phyloP scores from a whole-genome alignment of 2,797 vertebrate genomes.

The Gastrophryne carolinensis region DNA sequence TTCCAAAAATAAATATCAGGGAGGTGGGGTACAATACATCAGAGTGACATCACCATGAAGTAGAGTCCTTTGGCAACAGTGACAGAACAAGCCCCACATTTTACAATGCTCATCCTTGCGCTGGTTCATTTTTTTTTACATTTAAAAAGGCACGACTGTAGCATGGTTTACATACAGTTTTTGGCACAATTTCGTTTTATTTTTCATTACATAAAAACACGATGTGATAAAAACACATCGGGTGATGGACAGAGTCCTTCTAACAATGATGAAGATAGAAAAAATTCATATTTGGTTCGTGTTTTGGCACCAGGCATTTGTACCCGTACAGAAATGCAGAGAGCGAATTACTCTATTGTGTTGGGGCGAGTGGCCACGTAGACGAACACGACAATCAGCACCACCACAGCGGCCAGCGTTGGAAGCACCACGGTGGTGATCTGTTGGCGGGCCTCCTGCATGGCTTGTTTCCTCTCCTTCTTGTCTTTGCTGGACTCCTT shows the following conservation, averaged over 20 bases:
- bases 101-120: slow-evolving; percentile 28
- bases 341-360: slow-evolving; percentile 73
- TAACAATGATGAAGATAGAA: slow-evolving; percentile 25
- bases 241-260: slow-evolving; percentile 53
- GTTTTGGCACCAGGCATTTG: slow-evolving; percentile 44
- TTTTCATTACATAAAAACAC: slow-evolving; percentile 63
- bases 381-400: slow-evolving; percentile 90
- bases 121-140: slow-evolving; percentile 1
- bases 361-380: slow-evolving; percentile 91
- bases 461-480: slow-evolving; percentile 94
- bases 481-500: slow-evolving; percentile 96
- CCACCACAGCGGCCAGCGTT: slow-evolving; percentile 82
- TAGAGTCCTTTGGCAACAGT: slow-evolving; percentile 70
- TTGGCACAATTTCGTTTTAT: slow-evolving; percentile 59
- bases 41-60: slow-evolving; percentile 68
- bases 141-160: slow-evolving; percentile 76
- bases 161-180: slow-evolving; percentile 59
- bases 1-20: slow-evolving; percentile 80
- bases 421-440: slow-evolving; percentile 90
- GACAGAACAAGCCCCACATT: slow-evolving; percentile 45
- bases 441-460: slow-evolving; percentile 94
- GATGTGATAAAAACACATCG: slow-evolving; percentile 62
- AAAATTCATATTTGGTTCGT: slow-evolving; percentile 26
- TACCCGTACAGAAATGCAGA: slow-evolving; percentile 40
- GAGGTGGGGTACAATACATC: slow-evolving; percentile 66